Percentiles rank a stretch among this genome's conserved stretches.
These are phyloP conservation scores for Calidris pugnax DNA, from an alignment of 2,113 vertebrate genomes.

Conservation along the genomic window DNA sequence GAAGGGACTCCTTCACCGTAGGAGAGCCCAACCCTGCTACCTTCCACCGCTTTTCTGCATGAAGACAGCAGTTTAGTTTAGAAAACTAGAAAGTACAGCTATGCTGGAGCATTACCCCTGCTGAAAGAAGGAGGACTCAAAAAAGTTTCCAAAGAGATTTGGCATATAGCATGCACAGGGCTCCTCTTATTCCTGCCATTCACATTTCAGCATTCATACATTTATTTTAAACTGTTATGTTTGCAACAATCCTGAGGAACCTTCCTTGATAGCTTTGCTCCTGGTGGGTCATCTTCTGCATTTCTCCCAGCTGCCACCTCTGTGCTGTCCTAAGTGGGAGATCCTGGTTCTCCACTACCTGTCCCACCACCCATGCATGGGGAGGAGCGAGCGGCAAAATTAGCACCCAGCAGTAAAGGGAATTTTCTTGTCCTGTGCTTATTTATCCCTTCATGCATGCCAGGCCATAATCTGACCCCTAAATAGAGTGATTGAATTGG, in stretches of 20 bases:
- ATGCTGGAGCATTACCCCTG: not conserved
- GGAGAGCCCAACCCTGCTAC: not conserved
- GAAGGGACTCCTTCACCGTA: not conserved
- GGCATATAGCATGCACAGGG: not conserved
- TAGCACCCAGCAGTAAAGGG: not conserved
- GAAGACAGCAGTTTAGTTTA: not conserved
- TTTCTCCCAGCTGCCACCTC: not conserved
- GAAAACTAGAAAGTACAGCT: not conserved
- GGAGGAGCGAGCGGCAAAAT: not conserved
- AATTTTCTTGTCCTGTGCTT: not conserved
- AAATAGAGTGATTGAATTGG: not conserved
- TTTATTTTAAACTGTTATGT: not conserved
- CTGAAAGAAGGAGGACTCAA: fast-evolving
- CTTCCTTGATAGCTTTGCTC: not conserved
- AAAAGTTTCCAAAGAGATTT: not conserved
- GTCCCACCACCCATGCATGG: not conserved
- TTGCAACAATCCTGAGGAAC: not conserved
- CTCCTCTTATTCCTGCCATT: not conserved
- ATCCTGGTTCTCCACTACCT: not conserved
- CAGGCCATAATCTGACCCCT: not conserved
- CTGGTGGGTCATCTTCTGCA: not conserved
- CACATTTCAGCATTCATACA: not conserved
- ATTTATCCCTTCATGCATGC: not conserved
- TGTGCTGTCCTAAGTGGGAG: not conserved
- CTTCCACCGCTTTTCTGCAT: not conserved